phyloP scores from a whole-genome alignment of 2,797 vertebrate genomes.

The Halcyon chelicuti region DNA sequence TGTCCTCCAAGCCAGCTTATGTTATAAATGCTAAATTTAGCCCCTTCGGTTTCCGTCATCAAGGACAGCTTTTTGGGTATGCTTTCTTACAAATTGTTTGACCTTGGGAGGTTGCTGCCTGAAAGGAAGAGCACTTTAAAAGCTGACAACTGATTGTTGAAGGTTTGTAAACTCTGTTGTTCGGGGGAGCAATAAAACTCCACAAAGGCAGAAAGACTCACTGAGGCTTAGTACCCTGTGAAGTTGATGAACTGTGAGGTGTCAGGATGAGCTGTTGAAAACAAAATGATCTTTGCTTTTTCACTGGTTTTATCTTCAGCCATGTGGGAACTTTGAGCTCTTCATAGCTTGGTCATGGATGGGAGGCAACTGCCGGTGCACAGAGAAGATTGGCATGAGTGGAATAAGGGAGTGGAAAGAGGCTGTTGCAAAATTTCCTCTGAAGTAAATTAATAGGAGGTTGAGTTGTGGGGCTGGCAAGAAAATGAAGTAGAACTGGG shows the following conservation, averaged over 20 bases:
- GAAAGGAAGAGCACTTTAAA: conserved; percentile 39
- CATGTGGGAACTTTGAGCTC: not conserved
- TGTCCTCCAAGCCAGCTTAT: conserved; percentile 63
- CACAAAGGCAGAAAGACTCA: not conserved
- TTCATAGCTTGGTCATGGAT: not conserved
- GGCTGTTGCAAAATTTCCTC: not conserved
- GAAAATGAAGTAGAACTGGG: not conserved
- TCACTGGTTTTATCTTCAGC: not conserved
- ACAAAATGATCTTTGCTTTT: not conserved
- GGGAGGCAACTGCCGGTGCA: not conserved
- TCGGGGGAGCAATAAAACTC: not conserved
- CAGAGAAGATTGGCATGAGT: not conserved
- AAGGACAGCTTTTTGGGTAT: conserved; percentile 65
- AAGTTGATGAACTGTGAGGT: not conserved
- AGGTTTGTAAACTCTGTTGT: conserved; percentile 18
- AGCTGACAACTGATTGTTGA: conserved; percentile 27
- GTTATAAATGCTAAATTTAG: conserved; percentile 66
- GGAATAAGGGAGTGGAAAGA: not conserved
- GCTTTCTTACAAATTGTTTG: conserved; percentile 62
- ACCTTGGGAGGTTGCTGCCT: conserved; percentile 49
- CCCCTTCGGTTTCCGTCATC: conserved; percentile 34
- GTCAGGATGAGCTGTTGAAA: not conserved
- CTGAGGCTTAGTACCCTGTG: not conserved
- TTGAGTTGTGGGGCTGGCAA: not conserved
- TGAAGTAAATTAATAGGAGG: not conserved